Conservation (phyloP, 2,113 vertebrate genomes). For the Chloroceryle aenea region DNA sequence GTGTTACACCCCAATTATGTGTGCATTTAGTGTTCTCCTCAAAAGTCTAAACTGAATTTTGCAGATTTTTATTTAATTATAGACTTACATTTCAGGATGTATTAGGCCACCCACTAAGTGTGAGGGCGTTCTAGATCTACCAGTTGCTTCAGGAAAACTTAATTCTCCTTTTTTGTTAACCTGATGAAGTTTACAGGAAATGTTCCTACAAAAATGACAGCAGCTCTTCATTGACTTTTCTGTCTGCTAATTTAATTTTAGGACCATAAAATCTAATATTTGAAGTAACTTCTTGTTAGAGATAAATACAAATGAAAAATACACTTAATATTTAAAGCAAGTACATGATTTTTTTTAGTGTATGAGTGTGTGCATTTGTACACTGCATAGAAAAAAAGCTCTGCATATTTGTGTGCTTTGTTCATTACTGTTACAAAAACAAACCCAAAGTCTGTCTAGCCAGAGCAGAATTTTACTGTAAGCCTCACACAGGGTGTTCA, state of each 20-base stretch:
- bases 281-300: neutral
- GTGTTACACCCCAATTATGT: neutral
- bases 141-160: neutral
- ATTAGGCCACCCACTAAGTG: slow-evolving; percentile 2
- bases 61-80: slow-evolving; percentile 25
- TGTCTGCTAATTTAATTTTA: neutral
- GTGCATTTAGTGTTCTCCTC: neutral
- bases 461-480: slow-evolving; percentile 10
- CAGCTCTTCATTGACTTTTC: neutral
- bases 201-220: neutral
- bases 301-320: neutral
- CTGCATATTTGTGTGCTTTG: neutral
- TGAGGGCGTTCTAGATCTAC: slow-evolving; percentile 20
- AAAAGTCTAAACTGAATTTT: slow-evolving; percentile 9
- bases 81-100: neutral
- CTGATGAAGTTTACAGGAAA: neutral
- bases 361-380: neutral
- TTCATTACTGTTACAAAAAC: neutral
- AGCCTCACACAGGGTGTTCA: neutral
- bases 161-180: neutral
- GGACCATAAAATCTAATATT: neutral
- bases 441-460: neutral
- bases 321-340: neutral
- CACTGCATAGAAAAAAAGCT: neutral
- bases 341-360: neutral